Conservation (phyloP, 64 coral and sea anemone species). For the Montipora foliosa region DNA sequence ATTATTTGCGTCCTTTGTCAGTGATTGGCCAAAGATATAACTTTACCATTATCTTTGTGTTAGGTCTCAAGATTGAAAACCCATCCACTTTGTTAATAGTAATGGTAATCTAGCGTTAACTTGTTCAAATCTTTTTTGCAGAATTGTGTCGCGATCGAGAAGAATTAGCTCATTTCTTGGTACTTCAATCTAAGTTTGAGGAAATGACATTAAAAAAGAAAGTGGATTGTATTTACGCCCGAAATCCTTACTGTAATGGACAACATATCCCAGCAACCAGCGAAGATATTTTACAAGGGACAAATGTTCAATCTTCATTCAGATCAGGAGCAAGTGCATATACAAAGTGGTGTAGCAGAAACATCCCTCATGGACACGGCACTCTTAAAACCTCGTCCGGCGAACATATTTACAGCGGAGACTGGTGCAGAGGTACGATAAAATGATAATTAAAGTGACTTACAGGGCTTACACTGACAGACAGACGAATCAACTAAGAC, state of each 20-base stretch:
- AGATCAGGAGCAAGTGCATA: neutral
- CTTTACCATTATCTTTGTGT: too few relatives aligned
- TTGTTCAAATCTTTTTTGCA: neutral
- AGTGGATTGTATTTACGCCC: constrained; percentile 1
- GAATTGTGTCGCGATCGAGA: neutral
- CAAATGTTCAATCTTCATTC: neutral
- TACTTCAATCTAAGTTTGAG: neutral
- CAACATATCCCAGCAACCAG: neutral
- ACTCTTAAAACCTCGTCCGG: constrained; percentile 25
- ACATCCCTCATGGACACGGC: constrained; percentile 36
- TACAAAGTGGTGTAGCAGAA: too few relatives aligned
- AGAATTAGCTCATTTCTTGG: neutral
- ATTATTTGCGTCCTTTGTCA: too few relatives aligned
- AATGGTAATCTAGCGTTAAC: too few relatives aligned
- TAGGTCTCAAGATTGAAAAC: too few relatives aligned
- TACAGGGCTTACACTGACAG: too few relatives aligned
- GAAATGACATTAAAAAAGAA: constrained; percentile 13
- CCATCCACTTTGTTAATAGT: too few relatives aligned
- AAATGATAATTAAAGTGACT: neutral
- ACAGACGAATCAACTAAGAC: too few relatives aligned
- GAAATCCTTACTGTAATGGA: constrained; percentile 5
- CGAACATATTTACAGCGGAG: constrained; percentile 37
- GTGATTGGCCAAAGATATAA: too few relatives aligned
- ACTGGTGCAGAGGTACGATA: constrained; percentile 43
- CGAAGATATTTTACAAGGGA: constrained; percentile 3